Evolutionary conservation across 2,113 vertebrate species (phyloP), one percentile per base, ranked within the genome.

Genomic region (Cricetomys ansorgei): DNA sequence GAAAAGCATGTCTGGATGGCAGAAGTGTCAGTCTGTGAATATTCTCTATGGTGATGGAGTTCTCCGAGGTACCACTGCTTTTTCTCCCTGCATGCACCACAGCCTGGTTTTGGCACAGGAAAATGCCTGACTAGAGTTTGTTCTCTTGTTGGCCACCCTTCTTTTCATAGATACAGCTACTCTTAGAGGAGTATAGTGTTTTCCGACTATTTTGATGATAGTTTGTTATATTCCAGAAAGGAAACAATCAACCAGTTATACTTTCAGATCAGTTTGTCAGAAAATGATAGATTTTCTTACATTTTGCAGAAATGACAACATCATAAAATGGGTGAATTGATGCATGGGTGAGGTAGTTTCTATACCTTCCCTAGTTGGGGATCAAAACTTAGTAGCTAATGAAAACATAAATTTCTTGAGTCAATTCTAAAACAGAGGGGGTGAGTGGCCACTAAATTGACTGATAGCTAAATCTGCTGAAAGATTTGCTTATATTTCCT

Each of bases 191-290:
- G 59, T 76, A n/a, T 65, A 73, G 5, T 48, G 5, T 79, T 79
- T 67, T 90, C 21, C 80, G 85, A 59, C 13, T 27, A 75, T 4
- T 90, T n/a, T 62, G 25, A 48, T 90, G 62, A 43, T n/a, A 16
- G 3, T 17, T 57, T 1, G 31, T 7, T 90, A 64, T 77, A 57
- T 84, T 92, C 64, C 2, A 84, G 11, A 7, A 45, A 92, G 5
- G 2, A 57, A 88, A 55, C 40, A 27, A 27, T n/a, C 17, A 88
- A 81, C 2, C 19, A 80, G 53, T 59, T 75, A 79, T 81, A 88
- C 92, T 57, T 72, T 94, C 91, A 79, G 23, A 48, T 62, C 21
- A 40, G n/a, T 59, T 88, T 94, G 8, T 91, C n/a, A 91, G 64
- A 48, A 64, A 57, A 79, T 67, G 16, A 5, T 55, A 89, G 25